Evolutionary conservation across 2,888 invertebrate species (phyloP).

Genomic region (Norana najaformis): DNA sequence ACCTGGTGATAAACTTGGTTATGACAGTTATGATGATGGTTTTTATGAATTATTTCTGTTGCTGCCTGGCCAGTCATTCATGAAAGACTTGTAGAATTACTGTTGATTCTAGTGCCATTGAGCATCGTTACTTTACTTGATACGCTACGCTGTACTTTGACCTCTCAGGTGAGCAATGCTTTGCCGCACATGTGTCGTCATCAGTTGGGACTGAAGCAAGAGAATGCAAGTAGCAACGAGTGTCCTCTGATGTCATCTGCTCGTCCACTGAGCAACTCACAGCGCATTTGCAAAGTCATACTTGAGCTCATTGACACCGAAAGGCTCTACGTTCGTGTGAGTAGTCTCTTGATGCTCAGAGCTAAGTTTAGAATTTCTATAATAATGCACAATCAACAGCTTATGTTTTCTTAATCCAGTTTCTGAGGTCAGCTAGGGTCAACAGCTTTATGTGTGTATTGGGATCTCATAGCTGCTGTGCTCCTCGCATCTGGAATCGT

Average conservation of each 20-base stretch:
- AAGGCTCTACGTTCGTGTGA: conserved; percentile 90
- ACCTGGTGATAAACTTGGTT: no score
- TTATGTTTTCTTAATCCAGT: neutral
- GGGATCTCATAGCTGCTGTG: no score
- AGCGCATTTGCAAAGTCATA: conserved; percentile 91
- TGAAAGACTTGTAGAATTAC: no score
- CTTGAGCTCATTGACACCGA: conserved; percentile 94
- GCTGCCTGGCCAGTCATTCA: no score
- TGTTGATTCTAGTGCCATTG: no score
- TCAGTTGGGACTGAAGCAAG: neutral
- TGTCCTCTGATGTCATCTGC: neutral
- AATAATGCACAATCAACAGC: neutral
- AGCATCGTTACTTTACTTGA: neutral
- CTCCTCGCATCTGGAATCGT: no score
- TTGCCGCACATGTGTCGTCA: conserved; percentile 14
- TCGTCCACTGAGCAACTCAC: conserved; percentile 69
- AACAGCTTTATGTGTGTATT: no score
- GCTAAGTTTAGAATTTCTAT: neutral
- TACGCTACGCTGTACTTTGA: neutral
- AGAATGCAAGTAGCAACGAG: neutral
- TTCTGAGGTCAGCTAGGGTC: no score
- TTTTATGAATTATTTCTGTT: no score
- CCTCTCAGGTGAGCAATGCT: neutral
- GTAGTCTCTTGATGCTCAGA: conserved; percentile 23
- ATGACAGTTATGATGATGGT: no score